Conservation (phyloP, 1,140 invertebrate genomes). For the Parapsyche elsis region DNA sequence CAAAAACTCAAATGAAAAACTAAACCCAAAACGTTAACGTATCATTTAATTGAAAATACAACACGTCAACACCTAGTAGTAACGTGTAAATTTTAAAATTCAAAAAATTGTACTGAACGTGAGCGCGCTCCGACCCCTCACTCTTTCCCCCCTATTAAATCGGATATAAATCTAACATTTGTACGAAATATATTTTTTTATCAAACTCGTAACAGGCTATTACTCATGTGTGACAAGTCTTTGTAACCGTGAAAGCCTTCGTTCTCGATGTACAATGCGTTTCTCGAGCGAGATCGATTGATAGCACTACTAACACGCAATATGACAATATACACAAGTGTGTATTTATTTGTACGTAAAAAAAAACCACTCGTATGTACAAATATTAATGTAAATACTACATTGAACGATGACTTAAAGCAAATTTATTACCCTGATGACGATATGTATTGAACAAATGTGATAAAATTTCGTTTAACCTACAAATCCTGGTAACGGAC, state of each 20-base stretch:
- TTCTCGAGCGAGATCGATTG: constrained; percentile 4
- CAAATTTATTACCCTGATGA: too few species aligned
- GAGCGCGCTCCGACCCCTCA: too few species aligned
- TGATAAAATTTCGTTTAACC: too few species aligned
- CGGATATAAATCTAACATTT: constrained; percentile 6
- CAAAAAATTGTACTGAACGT: too few species aligned
- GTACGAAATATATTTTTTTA: background rate
- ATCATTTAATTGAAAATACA: too few species aligned
- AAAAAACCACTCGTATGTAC: background rate
- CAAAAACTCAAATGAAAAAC: too few species aligned
- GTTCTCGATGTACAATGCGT: background rate
- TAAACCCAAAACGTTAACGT: too few species aligned
- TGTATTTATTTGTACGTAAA: background rate
- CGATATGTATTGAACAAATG: too few species aligned
- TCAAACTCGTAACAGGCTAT: background rate
- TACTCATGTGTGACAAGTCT: background rate
- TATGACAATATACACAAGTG: background rate
- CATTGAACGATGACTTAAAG: background rate
- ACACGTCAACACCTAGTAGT: too few species aligned
- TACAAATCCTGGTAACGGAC: too few species aligned
- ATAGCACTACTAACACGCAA: background rate
- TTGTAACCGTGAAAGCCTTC: constrained; percentile 10
- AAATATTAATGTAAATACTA: background rate
- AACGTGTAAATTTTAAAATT: too few species aligned
- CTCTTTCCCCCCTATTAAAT: background rate